Percentiles rank a stretch among this genome's conserved stretches.
phyloP scores from a whole-genome alignment of 37 sponge, comb jelly and placozoan species.

The Diacarnus erythraeanus region DNA sequence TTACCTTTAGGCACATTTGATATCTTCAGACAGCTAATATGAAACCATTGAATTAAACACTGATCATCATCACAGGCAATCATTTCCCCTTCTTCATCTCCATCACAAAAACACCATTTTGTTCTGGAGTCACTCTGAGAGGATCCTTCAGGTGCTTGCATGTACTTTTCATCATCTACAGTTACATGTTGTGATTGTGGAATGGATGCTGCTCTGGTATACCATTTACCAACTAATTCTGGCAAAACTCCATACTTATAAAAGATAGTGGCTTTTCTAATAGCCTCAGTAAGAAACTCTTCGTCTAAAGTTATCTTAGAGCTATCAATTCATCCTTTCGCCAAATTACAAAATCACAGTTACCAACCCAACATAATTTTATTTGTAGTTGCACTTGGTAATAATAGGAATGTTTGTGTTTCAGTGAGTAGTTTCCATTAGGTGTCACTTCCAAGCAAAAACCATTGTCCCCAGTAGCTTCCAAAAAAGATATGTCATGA shows the following conservation, averaged over 20 bases:
- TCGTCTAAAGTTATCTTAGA: neutral
- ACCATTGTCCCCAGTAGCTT: neutral
- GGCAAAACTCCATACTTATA: neutral
- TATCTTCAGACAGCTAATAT: constrained; percentile 32
- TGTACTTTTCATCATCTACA: neutral
- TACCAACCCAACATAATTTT: neutral
- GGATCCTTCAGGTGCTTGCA: no score
- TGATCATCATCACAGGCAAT: constrained; percentile 30
- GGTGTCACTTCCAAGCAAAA: neutral
- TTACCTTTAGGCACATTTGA: constrained; percentile 42
- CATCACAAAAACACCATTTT: constrained; percentile 43
- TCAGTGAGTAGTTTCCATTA: neutral
- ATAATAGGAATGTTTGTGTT: neutral
- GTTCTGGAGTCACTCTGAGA: neutral
- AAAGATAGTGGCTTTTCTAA: neutral
- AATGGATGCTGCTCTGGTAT: neutral
- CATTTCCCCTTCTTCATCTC: constrained; percentile 28
- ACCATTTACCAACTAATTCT: neutral
- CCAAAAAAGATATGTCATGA: neutral
- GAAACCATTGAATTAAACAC: constrained; percentile 49
- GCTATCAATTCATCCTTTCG: neutral
- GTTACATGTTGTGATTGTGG: neutral
- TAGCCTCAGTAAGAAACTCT: neutral
- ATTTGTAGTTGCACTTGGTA: neutral
- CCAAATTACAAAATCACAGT: neutral